Evolutionary conservation across 2,113 vertebrate species (phyloP), one percentile per base, ranked within the genome.

Genomic region (Stigmatopora argus): DNA sequence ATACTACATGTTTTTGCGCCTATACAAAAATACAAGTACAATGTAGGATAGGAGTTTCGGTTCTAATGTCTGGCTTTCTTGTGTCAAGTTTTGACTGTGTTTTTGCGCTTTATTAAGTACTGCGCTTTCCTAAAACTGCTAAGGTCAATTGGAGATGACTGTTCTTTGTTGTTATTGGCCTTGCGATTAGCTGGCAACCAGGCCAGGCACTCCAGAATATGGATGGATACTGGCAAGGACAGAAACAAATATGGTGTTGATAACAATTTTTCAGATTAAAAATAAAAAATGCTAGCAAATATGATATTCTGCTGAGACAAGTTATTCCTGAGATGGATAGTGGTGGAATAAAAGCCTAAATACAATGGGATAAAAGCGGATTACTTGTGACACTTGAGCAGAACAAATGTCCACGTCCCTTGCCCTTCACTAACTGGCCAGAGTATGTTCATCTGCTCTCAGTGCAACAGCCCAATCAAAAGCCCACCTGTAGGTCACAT

Each of bases 381-480:
- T 84, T 81, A 86, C 34, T 70, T 70, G 64, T 63, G 72, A 83
- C 67, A 80, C 70, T 63, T 35, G 63, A 71, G 62, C 64, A 64
- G 23, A 73, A 73, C 67, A 14, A 65, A 57, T 64, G 71, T 78
- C 61, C 72, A 69, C 64, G 65, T 63, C 38, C 58, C 51, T 53
- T 63, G 21, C 11, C 17, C 71, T 62, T 48, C 65, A 70, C 21
- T 41, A 52, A 69, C 62, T 77, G 69, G 78, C 66, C 66, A 31
- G 18, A 11, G 67, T 74, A 61, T 55, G 59, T 79, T 86, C 78
- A 82, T 82, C 81, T 75, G 55, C 73, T 77, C 10, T 64, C 65
- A 71, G 72, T 83, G 74, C 81, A 77, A 66, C 65, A 71, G 68
- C 51, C 90, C 90, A 91, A 91, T 91, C 84, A 78, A 67, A 80